These are phyloP conservation scores for Chaetura pelagica DNA, from an alignment of 2,113 vertebrate genomes.

Conservation along the genomic window DNA sequence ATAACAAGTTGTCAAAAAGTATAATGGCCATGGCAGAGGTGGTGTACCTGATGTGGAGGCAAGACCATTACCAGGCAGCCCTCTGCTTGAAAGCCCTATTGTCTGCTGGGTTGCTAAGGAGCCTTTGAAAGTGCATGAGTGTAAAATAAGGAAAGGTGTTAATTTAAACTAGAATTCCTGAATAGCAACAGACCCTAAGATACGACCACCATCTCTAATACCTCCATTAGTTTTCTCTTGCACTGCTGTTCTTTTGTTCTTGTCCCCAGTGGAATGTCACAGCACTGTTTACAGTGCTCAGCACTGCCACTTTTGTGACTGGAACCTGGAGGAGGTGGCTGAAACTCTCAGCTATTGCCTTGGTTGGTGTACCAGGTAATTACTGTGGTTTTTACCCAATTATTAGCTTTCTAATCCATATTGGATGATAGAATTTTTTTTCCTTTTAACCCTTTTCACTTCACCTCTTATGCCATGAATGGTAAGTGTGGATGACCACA, in stretches of 20 bases:
- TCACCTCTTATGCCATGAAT: not conserved
- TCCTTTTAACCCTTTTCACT: not conserved
- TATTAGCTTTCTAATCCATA: not conserved
- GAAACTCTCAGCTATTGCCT: not conserved
- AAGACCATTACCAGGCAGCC: not conserved
- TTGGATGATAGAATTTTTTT: not conserved
- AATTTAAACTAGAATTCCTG: constrained; percentile 1
- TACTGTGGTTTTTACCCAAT: not conserved
- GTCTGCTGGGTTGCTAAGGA: not conserved
- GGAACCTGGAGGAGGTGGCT: not conserved
- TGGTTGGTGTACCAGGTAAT: not conserved
- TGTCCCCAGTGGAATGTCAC: not conserved
- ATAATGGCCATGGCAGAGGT: not conserved
- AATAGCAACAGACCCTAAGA: not conserved
- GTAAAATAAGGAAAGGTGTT: not conserved
- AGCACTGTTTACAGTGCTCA: not conserved
- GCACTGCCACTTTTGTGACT: not conserved
- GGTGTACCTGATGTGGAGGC: not conserved
- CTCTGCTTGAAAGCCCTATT: not conserved
- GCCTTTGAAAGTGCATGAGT: not conserved
- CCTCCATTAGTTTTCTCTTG: not conserved
- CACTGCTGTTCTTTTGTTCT: not conserved
- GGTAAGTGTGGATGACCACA: not conserved
- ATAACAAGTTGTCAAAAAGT: constrained; percentile 23
- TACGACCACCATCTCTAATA: not conserved